A percentile compares a stretch with the other conserved stretches of the same genome.
Conservation (phyloP, 2,888 invertebrate genomes). For the Diabrotica balteata region DNA sequence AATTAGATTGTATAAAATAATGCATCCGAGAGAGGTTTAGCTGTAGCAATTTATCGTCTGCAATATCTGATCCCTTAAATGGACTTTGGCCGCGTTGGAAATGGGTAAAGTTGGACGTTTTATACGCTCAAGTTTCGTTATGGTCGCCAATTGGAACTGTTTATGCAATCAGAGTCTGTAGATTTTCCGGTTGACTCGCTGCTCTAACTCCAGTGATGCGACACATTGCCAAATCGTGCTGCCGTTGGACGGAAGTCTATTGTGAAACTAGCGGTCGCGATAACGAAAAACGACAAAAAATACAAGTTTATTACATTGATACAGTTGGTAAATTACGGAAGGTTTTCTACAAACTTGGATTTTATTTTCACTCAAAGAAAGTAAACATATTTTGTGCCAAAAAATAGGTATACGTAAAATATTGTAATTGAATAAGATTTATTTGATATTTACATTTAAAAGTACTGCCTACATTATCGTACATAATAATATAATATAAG, state of each 20-base stretch:
- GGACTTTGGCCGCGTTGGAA: constrained; percentile 47
- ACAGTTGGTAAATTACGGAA: too few relatives aligned
- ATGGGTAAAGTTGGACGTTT: constrained; percentile 48
- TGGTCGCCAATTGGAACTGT: constrained; percentile 50
- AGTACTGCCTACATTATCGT: too few relatives aligned
- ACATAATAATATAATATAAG: too few relatives aligned
- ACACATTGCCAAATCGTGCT: constrained; percentile 37
- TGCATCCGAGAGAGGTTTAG: constrained; percentile 43
- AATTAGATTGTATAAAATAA: constrained; percentile 44
- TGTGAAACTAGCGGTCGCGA: constrained; percentile 13
- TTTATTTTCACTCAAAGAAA: too few relatives aligned
- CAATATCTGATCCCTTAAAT: constrained; percentile 47
- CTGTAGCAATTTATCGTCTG: constrained; percentile 43
- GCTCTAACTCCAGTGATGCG: constrained; percentile 30
- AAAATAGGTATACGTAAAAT: too few relatives aligned
- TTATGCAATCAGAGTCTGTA: constrained; percentile 49
- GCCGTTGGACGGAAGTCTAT: constrained; percentile 15
- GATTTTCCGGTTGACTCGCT: constrained; percentile 49
- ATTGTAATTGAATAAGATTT: too few relatives aligned
- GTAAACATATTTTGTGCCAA: too few relatives aligned
- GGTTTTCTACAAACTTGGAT: too few relatives aligned
- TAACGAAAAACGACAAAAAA: not conserved
- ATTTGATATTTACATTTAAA: too few relatives aligned
- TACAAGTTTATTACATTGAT: too few relatives aligned
- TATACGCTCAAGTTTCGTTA: constrained; percentile 48